phyloP scores from a whole-genome alignment of 1,140 invertebrate genomes.

The Cotesia vestalis region DNA sequence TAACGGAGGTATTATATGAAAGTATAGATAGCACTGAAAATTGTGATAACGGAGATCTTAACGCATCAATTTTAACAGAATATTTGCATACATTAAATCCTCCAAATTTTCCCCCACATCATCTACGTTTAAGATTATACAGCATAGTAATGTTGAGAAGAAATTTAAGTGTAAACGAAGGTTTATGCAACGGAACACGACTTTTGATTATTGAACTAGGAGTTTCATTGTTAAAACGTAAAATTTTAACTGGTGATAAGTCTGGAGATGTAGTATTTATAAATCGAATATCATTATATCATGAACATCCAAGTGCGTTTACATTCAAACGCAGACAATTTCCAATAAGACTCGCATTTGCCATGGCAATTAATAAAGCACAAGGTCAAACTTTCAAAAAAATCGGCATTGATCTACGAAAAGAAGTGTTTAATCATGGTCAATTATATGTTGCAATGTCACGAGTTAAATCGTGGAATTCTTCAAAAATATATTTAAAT shows the following conservation, averaged over 20 bases:
- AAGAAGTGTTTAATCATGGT: conserved; percentile 44
- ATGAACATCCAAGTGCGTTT: conserved; percentile 18
- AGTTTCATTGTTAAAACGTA: conserved; percentile 38
- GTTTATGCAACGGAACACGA: conserved; percentile 38
- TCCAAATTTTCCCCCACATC: conserved; percentile 36
- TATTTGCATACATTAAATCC: conserved; percentile 40
- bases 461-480: conserved; percentile 30
- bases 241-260: conserved; percentile 40
- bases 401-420: conserved; percentile 7
- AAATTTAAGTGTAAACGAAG: conserved; percentile 37
- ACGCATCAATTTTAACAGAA: conserved; percentile 15
- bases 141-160: conserved; percentile 38
- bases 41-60: conserved; percentile 25
- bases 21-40: conserved; percentile 30
- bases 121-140: conserved; percentile 41
- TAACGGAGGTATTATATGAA: conserved; percentile 11
- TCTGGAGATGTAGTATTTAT: conserved; percentile 22
- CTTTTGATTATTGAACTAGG: conserved; percentile 35
- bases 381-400: conserved; percentile 57
- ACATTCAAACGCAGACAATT: conserved; percentile 38
- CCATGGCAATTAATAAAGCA: conserved; percentile 62
- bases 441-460: conserved; percentile 54
- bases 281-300: conserved; percentile 20
- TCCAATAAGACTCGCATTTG: conserved; percentile 48
- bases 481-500: conserved; percentile 3